Conservation (phyloP, 2,888 invertebrate genomes). For the Agriopis marginaria region DNA sequence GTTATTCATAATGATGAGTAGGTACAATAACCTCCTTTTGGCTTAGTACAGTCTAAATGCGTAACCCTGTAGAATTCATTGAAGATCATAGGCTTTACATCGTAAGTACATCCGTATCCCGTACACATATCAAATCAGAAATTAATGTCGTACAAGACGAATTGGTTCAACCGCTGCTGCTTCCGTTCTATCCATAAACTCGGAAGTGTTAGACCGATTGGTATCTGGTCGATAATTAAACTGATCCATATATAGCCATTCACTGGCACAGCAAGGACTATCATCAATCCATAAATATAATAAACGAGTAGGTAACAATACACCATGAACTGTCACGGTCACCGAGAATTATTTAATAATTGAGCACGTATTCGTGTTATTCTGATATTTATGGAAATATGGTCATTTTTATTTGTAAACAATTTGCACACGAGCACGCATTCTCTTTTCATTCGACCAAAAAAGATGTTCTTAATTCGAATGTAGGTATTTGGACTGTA, state of each 20-base stretch:
- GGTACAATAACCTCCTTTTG: no score
- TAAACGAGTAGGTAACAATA: constrained; percentile 31
- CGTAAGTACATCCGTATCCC: constrained; percentile 11
- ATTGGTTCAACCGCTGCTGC: not conserved
- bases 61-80: no score
- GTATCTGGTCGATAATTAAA: constrained; percentile 34
- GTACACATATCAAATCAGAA: not conserved
- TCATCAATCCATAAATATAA: not conserved
- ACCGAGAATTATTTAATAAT: constrained; percentile 25
- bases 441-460: not conserved
- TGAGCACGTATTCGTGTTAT: constrained; percentile 5
- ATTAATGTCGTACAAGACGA: not conserved
- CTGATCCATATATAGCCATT: constrained; percentile 25
- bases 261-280: not conserved
- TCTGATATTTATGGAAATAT: constrained; percentile 4
- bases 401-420: not conserved
- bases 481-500: no score
- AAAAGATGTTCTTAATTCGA: no score
- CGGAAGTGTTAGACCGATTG: constrained; percentile 31
- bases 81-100: not conserved
- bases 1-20: no score
- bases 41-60: no score
- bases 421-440: not conserved
- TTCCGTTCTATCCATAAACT: constrained; percentile 5
- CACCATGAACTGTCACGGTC: constrained; percentile 20